phyloP scores from a whole-genome alignment of 1,140 invertebrate species.

The Hyposmocoma kahamanoa region DNA sequence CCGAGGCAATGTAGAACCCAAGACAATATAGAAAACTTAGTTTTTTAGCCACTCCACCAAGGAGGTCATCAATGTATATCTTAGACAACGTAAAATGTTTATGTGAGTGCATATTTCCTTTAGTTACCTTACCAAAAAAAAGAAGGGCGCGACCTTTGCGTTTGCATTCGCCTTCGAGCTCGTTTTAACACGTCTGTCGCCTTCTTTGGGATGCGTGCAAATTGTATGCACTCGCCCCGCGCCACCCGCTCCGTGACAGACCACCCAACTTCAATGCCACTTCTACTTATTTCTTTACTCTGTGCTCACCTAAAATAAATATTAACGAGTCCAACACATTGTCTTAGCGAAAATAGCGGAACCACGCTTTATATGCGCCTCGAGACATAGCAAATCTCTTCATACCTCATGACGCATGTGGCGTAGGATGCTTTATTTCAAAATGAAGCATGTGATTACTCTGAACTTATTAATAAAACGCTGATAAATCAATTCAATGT shows the following conservation, averaged over 20 bases:
- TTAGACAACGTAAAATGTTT: too few species aligned
- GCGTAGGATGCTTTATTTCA: not conserved
- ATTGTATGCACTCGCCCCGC: not conserved
- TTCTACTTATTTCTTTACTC: not conserved
- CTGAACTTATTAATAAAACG: not conserved
- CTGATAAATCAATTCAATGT: conserved; percentile 1
- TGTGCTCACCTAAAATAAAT: not conserved
- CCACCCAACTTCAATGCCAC: conserved; percentile 12
- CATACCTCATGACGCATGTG: too few species aligned
- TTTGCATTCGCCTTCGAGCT: not conserved
- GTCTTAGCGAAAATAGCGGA: not conserved
- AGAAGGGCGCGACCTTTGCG: not conserved
- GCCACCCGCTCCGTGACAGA: conserved; percentile 9
- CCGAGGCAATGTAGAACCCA: too few species aligned
- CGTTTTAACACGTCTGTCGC: conserved; percentile 9
- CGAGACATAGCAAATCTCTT: not conserved
- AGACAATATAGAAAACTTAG: too few species aligned
- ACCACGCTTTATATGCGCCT: not conserved
- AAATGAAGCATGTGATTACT: not conserved
- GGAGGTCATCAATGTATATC: too few species aligned
- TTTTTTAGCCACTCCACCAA: too few species aligned
- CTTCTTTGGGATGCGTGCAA: conserved; percentile 15
- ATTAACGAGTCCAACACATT: not conserved
- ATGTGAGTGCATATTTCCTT: too few species aligned
- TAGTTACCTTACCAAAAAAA: too few species aligned